phyloP scores from a whole-genome alignment of 2,113 vertebrate genomes.

The Chaenocephalus aceratus region DNA sequence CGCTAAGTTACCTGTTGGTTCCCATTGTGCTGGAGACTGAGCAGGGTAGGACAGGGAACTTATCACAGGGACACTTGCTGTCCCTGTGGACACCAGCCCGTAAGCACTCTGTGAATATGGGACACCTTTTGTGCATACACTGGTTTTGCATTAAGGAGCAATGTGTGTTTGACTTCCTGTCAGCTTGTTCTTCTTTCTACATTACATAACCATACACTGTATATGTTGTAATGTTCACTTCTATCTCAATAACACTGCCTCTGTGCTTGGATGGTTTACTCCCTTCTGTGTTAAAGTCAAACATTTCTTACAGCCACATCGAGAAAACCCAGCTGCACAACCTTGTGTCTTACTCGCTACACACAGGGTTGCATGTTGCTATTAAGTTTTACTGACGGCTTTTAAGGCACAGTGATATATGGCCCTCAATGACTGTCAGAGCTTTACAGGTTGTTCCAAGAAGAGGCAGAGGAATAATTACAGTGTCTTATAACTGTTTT shows the following conservation, averaged over 20 bases:
- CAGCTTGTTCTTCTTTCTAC: constrained; percentile 29
- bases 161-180: constrained; percentile 44
- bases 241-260: neutral
- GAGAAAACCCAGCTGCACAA: neutral
- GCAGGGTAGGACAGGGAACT: constrained; percentile 39
- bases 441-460: neutral
- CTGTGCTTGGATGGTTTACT: neutral
- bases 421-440: neutral
- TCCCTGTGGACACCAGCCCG: constrained; percentile 46
- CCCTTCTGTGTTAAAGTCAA: neutral
- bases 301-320: neutral
- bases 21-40: constrained; percentile 47
- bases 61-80: constrained; percentile 34
- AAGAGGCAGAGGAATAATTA: neutral
- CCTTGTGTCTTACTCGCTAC: constrained; percentile 2
- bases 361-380: neutral
- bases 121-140: constrained; percentile 47
- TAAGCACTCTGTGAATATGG: constrained; percentile 51
- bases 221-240: constrained; percentile 10
- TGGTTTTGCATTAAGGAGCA: constrained; percentile 32
- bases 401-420: neutral
- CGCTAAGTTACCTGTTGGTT: constrained; percentile 65
- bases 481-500: neutral
- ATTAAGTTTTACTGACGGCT: constrained; percentile 4
- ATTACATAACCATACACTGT: constrained; percentile 32